A percentile compares a stretch with the other conserved stretches of the same genome.
Evolutionary conservation across 2,113 vertebrate species (phyloP).

Genomic region (Amblyornis subalaris): DNA sequence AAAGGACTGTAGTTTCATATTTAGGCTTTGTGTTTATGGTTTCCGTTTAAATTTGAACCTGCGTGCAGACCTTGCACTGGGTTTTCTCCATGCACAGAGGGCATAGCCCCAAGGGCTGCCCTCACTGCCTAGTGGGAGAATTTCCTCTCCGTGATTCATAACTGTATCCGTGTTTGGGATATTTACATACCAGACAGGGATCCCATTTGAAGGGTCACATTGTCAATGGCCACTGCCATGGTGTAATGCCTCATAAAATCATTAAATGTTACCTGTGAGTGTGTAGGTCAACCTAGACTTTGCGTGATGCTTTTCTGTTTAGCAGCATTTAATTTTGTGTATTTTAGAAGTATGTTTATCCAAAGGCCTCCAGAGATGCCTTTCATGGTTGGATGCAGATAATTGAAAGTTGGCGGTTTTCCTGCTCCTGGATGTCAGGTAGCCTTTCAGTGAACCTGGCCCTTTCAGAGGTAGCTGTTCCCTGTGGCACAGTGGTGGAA

Average conservation of each 20-base stretch:
- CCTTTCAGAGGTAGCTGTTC: not conserved
- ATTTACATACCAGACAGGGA: not conserved
- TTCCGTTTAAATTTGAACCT: not conserved
- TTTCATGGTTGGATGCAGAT: not conserved
- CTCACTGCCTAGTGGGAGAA: not conserved
- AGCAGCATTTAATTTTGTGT: not conserved
- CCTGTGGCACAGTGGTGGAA: not conserved
- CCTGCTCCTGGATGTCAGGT: not conserved
- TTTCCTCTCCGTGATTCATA: fast-evolving
- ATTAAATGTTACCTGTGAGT: not conserved
- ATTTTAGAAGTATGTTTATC: not conserved
- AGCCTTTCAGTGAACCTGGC: not conserved
- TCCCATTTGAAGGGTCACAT: not conserved
- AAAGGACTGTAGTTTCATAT: not conserved
- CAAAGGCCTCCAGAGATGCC: not conserved
- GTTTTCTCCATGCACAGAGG: not conserved
- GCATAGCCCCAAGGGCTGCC: not conserved
- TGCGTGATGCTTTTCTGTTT: not conserved
- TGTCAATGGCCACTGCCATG: not conserved
- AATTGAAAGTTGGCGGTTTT: not conserved
- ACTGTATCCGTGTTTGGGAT: not conserved
- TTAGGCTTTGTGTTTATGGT: not conserved
- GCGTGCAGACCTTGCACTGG: not conserved
- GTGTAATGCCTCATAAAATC: not conserved
- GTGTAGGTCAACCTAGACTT: not conserved